Conservation (phyloP, 2,888 invertebrate genomes). For the Zelleria hepariella region DNA sequence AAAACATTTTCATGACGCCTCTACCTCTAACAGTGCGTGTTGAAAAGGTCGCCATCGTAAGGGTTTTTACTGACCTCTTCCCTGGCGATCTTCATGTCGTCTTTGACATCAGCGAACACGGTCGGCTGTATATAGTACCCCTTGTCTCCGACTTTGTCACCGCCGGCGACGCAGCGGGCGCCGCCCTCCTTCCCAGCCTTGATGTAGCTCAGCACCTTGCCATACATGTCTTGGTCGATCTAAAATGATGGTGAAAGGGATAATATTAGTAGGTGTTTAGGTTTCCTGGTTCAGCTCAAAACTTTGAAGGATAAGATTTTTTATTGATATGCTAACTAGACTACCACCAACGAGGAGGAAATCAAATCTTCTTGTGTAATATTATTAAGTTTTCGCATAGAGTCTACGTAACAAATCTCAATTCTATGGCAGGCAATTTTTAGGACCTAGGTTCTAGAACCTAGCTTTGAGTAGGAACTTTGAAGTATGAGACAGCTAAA, state of each 20-base stretch:
- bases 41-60: no score
- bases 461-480: no score
- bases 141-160: slow-evolving; percentile 75
- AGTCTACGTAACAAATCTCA: no score
- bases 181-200: slow-evolving; percentile 84
- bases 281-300: neutral
- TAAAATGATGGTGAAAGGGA: slow-evolving; percentile 24
- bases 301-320: neutral
- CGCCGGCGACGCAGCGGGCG: slow-evolving; percentile 84
- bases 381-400: no score
- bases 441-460: no score
- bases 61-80: slow-evolving; percentile 80
- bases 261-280: no score
- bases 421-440: no score
- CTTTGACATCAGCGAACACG: slow-evolving; percentile 82
- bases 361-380: no score
- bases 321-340: neutral
- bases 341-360: no score
- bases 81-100: slow-evolving; percentile 82
- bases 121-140: slow-evolving; percentile 87
- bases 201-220: slow-evolving; percentile 82
- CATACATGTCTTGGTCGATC: slow-evolving; percentile 82
- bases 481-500: no score
- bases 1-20: no score
- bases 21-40: no score